phyloP scores from a whole-genome alignment of 2,888 invertebrate species.

The Nemotelus pantherinus region DNA sequence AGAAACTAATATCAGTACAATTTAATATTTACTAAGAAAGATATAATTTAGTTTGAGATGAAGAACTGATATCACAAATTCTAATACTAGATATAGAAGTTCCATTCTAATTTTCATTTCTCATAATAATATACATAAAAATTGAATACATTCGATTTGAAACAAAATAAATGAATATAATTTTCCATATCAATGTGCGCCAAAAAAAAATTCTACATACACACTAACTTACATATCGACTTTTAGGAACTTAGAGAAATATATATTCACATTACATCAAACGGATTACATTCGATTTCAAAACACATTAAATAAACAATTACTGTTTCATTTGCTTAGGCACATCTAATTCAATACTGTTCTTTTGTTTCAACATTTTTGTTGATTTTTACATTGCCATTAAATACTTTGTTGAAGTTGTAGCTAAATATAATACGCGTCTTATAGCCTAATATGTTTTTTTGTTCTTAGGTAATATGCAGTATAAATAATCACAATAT shows the following conservation, averaged over 20 bases:
- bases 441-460: neutral
- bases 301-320: constrained; percentile 8
- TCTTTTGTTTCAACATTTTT: constrained; percentile 6
- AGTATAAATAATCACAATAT: constrained; percentile 38
- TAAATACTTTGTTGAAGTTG: neutral
- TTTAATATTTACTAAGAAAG: too few relatives aligned
- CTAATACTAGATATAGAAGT: too few relatives aligned
- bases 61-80: too few relatives aligned
- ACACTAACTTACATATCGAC: neutral
- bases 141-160: too few relatives aligned
- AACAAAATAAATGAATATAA: neutral
- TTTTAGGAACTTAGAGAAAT: constrained; percentile 26
- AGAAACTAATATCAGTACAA: too few relatives aligned
- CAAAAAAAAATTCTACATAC: neutral
- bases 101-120: too few relatives aligned
- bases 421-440: neutral
- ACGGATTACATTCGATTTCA: neutral
- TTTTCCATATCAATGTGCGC: neutral
- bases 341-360: constrained; percentile 44
- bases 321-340: constrained; percentile 35
- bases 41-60: too few relatives aligned
- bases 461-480: neutral
- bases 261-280: constrained; percentile 1
- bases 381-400: neutral
- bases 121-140: too few relatives aligned